A percentile compares a stretch with the other conserved stretches of the same genome.
phyloP scores from a whole-genome alignment of 2,797 vertebrate species.

The Chiloscyllium punctatum region DNA sequence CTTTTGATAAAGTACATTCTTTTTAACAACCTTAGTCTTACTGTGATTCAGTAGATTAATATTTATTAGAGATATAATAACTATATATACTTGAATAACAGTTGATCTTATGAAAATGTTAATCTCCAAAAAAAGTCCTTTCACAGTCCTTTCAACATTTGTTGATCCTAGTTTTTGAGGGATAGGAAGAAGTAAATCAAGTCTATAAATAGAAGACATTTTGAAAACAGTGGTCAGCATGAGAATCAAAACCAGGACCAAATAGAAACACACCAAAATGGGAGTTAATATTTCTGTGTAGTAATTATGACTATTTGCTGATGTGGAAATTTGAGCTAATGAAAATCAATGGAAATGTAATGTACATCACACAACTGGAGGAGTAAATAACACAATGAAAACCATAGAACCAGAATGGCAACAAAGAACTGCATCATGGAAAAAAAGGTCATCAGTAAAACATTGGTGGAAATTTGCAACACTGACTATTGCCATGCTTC shows the following conservation, averaged over 20 bases:
- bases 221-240: not conserved
- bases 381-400: not conserved
- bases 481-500: no score
- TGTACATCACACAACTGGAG: not conserved
- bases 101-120: no score
- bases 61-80: no score
- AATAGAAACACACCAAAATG: not conserved
- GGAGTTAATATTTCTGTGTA: not conserved
- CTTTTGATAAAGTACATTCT: not conserved
- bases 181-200: not conserved
- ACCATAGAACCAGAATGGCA: not conserved
- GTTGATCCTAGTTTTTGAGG: not conserved
- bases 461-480: no score
- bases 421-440: not conserved
- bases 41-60: not conserved
- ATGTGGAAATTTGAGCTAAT: not conserved
- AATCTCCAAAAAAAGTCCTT: no score
- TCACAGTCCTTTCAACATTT: not conserved
- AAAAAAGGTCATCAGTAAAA: no score
- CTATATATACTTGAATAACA: not conserved
- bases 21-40: not conserved
- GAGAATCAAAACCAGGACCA: not conserved
- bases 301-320: not conserved
- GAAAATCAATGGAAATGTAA: not conserved
- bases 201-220: not conserved